Evolutionary conservation across 92 coral and sea anemone species (phyloP).

Genomic region (Phenganax marumi): DNA sequence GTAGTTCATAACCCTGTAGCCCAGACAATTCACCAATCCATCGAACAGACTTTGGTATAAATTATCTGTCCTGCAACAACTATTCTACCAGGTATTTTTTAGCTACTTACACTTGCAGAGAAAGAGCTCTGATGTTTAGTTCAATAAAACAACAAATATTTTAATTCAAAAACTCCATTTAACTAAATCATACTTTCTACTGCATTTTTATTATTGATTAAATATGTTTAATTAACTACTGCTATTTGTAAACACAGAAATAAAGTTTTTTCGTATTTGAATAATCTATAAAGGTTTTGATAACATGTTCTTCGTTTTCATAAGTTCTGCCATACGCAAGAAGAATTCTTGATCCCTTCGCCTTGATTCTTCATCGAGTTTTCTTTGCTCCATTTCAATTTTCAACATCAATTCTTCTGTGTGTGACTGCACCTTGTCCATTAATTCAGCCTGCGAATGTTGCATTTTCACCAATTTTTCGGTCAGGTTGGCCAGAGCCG

Average conservation of each 20-base stretch:
- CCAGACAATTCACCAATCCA: too few species aligned
- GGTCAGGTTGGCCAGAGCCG: conserved; percentile 43
- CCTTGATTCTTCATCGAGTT: conserved; percentile 51
- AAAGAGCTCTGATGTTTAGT: not conserved
- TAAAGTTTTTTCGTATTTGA: too few species aligned
- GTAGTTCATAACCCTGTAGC: too few species aligned
- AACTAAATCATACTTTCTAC: too few species aligned
- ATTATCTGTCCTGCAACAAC: not conserved
- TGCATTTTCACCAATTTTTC: conserved; percentile 55
- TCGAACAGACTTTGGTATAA: not conserved
- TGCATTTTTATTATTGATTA: too few species aligned
- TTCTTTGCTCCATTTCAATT: conserved; percentile 61
- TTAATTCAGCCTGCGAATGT: conserved; percentile 37
- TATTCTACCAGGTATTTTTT: not conserved
- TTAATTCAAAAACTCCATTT: too few species aligned
- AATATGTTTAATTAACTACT: too few species aligned
- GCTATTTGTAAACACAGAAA: too few species aligned
- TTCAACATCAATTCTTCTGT: conserved; percentile 54
- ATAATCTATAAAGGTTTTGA: too few species aligned
- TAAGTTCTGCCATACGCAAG: too few species aligned
- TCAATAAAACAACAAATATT: not conserved
- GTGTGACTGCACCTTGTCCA: conserved; percentile 43
- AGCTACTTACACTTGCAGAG: not conserved
- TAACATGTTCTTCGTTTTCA: conserved; percentile 40
- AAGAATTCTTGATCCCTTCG: too few species aligned